Conservation (phyloP, 2,113 vertebrate genomes). For the Kryptolebias marmoratus region DNA sequence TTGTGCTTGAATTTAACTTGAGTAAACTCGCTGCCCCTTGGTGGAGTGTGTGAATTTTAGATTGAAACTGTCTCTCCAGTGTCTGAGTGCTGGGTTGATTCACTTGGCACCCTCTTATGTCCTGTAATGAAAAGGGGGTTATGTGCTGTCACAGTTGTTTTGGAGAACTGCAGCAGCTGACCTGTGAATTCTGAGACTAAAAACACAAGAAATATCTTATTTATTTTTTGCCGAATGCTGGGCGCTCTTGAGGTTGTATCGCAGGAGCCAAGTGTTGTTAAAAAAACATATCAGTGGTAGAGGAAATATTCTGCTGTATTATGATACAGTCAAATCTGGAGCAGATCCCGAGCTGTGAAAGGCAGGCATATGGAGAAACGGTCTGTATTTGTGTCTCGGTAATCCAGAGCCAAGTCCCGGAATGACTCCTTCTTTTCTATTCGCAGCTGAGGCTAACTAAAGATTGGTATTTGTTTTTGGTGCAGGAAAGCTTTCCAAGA, state of each 20-base stretch:
- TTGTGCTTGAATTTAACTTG: constrained; percentile 15
- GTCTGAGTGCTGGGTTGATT: constrained; percentile 50
- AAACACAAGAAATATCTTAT: constrained; percentile 8
- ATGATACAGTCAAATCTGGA: constrained; percentile 55
- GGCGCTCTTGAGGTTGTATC: constrained; percentile 16
- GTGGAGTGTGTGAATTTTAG: constrained; percentile 12
- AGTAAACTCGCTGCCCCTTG: constrained; percentile 10
- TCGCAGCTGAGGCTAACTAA: constrained; percentile 76
- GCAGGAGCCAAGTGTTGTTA: constrained; percentile 33
- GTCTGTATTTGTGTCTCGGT: constrained; percentile 62
- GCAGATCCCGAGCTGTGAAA: constrained; percentile 49
- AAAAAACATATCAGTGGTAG: constrained; percentile 42
- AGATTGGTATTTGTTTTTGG: constrained; percentile 82
- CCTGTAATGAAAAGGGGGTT: constrained; percentile 43
- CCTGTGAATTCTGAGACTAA: constrained; percentile 8
- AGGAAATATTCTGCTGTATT: constrained; percentile 36
- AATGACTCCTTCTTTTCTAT: constrained; percentile 75
- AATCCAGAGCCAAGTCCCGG: constrained; percentile 72
- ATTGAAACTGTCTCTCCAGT: constrained; percentile 23
- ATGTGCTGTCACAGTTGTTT: constrained; percentile 31
- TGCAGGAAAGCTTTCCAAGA: constrained; percentile 80
- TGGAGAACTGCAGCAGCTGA: constrained; percentile 11
- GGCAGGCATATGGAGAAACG: constrained; percentile 60
- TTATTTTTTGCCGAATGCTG: not conserved
- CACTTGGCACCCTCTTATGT: constrained; percentile 51